A percentile compares a stretch with the other conserved stretches of the same genome.
Conservation (phyloP, 2,888 invertebrate species). For the Beris morrisii region DNA sequence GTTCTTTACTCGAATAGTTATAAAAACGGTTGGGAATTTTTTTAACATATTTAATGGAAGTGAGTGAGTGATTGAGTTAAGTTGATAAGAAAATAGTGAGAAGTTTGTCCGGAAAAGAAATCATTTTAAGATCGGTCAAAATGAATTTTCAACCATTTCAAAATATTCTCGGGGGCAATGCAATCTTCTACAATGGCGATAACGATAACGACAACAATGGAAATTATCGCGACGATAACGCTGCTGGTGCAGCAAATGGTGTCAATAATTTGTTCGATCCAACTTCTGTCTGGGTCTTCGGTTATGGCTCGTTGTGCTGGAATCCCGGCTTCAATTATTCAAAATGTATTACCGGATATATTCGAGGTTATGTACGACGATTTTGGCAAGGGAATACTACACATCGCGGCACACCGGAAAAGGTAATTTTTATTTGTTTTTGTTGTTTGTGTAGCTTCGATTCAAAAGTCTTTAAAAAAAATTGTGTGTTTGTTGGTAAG, state of each 20-base stretch:
- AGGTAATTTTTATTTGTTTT: conserved; percentile 59
- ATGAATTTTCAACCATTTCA: conserved; percentile 24
- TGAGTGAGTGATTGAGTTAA: too few species aligned
- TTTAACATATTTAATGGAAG: too few species aligned
- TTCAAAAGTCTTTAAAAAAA: too few species aligned
- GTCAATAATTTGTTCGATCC: conserved; percentile 30
- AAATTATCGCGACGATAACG: neutral
- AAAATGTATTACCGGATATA: conserved; percentile 77
- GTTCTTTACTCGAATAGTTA: too few species aligned
- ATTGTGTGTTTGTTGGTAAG: too few species aligned
- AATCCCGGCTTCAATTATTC: conserved; percentile 87
- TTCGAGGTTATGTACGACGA: conserved; percentile 72
- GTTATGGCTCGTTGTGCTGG: conserved; percentile 96
- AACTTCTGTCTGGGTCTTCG: conserved; percentile 81
- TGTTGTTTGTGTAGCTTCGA: too few species aligned
- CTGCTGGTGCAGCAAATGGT: neutral
- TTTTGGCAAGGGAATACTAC: conserved; percentile 93
- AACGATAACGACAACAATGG: conserved; percentile 3
- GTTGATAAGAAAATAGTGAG: too few species aligned
- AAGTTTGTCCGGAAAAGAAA: too few species aligned
- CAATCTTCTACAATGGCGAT: conserved; percentile 7
- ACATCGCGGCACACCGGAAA: conserved; percentile 73
- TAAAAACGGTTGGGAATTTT: too few species aligned
- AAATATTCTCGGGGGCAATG: conserved; percentile 13
- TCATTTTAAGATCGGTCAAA: neutral